These are phyloP conservation scores for Trachemys scripta DNA, from an alignment of 2,113 vertebrate genomes.

Conservation along the genomic window DNA sequence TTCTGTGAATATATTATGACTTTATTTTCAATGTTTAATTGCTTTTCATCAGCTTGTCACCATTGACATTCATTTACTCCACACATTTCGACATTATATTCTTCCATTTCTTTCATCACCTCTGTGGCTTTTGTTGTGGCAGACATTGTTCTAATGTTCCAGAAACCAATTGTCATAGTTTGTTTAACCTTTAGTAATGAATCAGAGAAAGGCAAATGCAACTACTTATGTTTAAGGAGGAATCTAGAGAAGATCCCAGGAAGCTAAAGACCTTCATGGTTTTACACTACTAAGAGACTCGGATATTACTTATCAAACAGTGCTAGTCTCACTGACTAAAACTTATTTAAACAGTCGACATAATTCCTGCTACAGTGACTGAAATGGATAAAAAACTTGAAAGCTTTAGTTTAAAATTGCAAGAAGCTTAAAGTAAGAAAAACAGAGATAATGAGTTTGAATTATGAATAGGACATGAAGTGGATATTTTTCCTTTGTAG, in stretches of 20 bases:
- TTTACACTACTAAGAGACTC: not conserved
- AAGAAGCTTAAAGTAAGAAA: conserved; percentile 27
- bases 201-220: not conserved
- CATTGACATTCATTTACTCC: not conserved
- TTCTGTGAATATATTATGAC: not conserved
- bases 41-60: not conserved
- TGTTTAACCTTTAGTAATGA: not conserved
- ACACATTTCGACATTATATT: not conserved
- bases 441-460: not conserved
- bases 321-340: not conserved
- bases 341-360: conserved; percentile 3
- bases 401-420: conserved; percentile 26
- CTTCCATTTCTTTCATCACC: not conserved
- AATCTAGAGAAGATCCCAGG: not conserved
- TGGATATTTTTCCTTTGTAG: not conserved
- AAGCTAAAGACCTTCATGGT: not conserved
- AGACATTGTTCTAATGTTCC: not conserved
- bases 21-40: not conserved
- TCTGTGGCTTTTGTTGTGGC: not conserved
- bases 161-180: not conserved
- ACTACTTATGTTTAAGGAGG: not conserved
- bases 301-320: not conserved
- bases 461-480: conserved; percentile 7
- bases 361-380: conserved; percentile 1
- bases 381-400: conserved; percentile 2